These are phyloP conservation scores for Hycleus cichorii DNA, from an alignment of 1,140 invertebrate genomes.

Conservation along the genomic window DNA sequence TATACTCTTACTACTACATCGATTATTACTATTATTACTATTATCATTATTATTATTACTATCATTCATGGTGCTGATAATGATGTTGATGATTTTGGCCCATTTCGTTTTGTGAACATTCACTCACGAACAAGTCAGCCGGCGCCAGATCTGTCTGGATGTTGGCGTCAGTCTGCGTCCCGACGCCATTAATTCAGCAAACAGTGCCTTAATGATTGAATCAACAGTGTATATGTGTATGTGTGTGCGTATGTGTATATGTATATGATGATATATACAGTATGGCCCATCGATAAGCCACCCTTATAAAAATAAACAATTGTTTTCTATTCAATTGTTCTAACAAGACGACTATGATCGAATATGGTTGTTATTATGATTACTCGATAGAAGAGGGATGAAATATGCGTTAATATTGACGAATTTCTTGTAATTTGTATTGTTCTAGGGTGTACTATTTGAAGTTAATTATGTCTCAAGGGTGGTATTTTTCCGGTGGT, in stretches of 20 bases:
- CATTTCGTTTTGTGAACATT: neutral
- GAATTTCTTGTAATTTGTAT: neutral
- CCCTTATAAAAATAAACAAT: too few species aligned
- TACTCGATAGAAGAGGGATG: neutral
- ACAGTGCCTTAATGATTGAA: conserved; percentile 40
- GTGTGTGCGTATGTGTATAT: neutral
- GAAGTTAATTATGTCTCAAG: neutral
- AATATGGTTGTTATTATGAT: too few species aligned
- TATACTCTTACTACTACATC: neutral
- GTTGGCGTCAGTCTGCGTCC: conserved; percentile 33
- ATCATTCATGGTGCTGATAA: neutral
- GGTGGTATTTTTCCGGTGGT: neutral
- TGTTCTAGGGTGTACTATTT: neutral
- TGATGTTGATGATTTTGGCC: conserved; percentile 7
- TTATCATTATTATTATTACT: neutral
- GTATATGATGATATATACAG: neutral
- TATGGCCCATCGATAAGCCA: neutral
- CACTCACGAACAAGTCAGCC: conserved; percentile 4
- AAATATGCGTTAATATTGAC: neutral
- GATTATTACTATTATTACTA: neutral
- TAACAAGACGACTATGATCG: too few species aligned
- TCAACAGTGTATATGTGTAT: conserved; percentile 33
- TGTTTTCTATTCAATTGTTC: too few species aligned
- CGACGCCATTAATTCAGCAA: conserved; percentile 40
- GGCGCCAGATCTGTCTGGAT: conserved; percentile 32